Conservation (phyloP, 2,888 invertebrate species). For the Amiota communis region DNA sequence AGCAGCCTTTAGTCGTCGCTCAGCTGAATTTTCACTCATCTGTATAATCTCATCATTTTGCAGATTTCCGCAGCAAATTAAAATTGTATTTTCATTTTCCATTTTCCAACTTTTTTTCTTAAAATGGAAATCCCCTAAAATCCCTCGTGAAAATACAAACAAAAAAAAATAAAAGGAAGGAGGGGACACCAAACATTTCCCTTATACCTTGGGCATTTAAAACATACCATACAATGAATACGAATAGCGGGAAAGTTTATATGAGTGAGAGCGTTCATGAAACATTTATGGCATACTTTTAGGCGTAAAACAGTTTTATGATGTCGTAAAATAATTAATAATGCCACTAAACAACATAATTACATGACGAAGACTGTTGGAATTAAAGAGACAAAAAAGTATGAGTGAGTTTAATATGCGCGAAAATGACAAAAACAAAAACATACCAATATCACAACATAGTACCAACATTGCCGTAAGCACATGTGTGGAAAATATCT, state of each 20-base stretch:
- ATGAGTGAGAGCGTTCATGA: constrained; percentile 40
- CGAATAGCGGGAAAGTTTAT: background rate
- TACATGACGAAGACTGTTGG: constrained; percentile 52
- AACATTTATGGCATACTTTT: constrained; percentile 57
- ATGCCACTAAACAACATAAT: constrained; percentile 67
- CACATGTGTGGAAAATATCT: background rate
- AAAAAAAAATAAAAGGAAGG: background rate
- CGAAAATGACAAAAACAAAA: constrained; percentile 5
- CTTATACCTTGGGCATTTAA: background rate
- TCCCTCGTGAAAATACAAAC: background rate
- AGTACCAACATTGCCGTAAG: background rate
- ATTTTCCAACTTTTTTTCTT: background rate
- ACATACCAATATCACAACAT: constrained; percentile 38
- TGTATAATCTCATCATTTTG: constrained; percentile 5
- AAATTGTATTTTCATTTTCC: constrained; percentile 17
- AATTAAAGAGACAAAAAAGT: background rate
- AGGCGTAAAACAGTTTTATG: constrained; percentile 62
- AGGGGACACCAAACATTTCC: too few relatives aligned
- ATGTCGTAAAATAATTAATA: constrained; percentile 66
- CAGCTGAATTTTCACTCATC: background rate
- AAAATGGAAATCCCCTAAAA: background rate
- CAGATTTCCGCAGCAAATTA: constrained; percentile 18
- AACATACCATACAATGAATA: constrained; percentile 11
- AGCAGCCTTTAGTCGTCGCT: background rate
- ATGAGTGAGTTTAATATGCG: background rate